Base-by-base conservation (phyloP, 2,797 vertebrate species). In the Peromyscus attwateri region DNA sequence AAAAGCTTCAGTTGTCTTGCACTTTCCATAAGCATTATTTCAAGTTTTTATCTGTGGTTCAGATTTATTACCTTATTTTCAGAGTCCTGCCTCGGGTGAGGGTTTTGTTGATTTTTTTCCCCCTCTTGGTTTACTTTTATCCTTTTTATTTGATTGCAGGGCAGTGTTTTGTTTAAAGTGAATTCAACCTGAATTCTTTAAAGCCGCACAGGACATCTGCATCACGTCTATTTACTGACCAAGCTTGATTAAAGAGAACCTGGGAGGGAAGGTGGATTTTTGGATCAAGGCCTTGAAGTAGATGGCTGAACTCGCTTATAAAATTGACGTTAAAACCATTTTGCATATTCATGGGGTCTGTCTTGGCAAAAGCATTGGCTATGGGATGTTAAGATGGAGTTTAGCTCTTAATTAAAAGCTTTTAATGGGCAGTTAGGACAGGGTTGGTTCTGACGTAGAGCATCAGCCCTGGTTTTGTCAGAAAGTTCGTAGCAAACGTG, bases 101-200 rank as follows among this genome's bases (percentile, higher is more conserved):
- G 92, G 31, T 21, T 91, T 75, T 40, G 62, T 34, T 3, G 23
- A 49, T n/a, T 3, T 40, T 40, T 49, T 37, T 66, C 1, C 37
- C 37, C 91, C 31, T 90, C 55, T 90, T 64, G 40, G 0, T 46
- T 49, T 57, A 29, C 43, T 46, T 91, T 64, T 34, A 49, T 81
- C 71, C 52, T 76, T 91, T 57, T 17, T 66, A 7, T 40, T 19
- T 64, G 93, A 87, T 80, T 68, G 31, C 71, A 49, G 76, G 66
- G 46, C 9, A 31, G 46, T 34, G 77, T 60, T 85, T 92, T 81
- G 71, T 84, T 89, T 46, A 73, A 91, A 75, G 60, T 81, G 82
- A 75, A 49, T 92, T 94, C 85, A 25, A 49, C 85, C 66, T 89
- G 91, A 75, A 21, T 70, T 68, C 82, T 75, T 79, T 49, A 23